These are phyloP conservation scores for Cebus imitator DNA, from an alignment of 2,113 vertebrate species.

Conservation along the genomic window DNA sequence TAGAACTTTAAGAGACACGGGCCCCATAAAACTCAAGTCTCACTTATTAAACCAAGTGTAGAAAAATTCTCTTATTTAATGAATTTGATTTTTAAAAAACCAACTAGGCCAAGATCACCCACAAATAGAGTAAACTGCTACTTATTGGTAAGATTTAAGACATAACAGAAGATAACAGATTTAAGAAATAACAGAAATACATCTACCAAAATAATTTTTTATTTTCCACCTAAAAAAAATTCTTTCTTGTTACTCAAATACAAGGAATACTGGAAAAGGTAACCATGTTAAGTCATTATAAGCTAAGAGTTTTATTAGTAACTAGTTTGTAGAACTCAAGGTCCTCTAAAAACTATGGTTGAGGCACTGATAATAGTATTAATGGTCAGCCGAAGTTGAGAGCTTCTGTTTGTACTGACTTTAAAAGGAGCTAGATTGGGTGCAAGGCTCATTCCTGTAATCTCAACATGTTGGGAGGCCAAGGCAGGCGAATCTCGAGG, in stretches of 20 bases:
- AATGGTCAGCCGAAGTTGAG: background rate
- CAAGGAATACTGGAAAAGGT: background rate
- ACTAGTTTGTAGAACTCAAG: background rate
- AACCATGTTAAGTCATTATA: background rate
- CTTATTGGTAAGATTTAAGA: background rate
- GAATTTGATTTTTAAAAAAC: background rate
- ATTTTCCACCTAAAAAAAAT: background rate
- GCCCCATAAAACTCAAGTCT: background rate
- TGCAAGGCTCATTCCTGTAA: no score
- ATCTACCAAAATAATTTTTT: background rate
- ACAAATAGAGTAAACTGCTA: background rate
- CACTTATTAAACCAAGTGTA: background rate
- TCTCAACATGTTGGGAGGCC: no score
- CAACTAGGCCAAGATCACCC: background rate
- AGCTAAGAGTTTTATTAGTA: background rate
- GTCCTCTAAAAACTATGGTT: background rate
- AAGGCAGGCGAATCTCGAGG: no score
- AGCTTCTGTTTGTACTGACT: conserved; percentile 11
- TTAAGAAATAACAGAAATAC: background rate
- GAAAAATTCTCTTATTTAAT: background rate
- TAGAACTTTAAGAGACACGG: background rate
- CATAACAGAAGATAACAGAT: background rate
- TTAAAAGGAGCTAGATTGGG: background rate
- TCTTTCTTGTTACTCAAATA: background rate
- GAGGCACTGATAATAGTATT: background rate